Evolutionary conservation across 2,888 invertebrate species (phyloP).

Genomic region (Phortica magna): DNA sequence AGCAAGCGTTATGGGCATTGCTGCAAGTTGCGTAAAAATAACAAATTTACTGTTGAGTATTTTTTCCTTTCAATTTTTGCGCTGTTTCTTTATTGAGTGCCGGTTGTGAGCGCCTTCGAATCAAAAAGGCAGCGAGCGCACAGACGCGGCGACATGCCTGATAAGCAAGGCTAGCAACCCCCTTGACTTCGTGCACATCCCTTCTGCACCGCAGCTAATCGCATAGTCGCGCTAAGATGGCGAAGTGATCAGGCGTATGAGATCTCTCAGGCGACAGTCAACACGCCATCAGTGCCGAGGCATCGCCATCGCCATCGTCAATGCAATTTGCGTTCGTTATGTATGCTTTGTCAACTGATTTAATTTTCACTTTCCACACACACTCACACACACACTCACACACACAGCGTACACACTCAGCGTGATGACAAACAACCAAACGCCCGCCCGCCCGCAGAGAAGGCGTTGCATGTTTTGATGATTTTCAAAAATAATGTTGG

Average conservation of each 20-base stretch:
- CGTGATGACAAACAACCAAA: not conserved
- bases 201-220: constrained; percentile 15
- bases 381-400: not conserved
- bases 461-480: constrained; percentile 59
- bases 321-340: constrained; percentile 52
- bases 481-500: constrained; percentile 35
- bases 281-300: constrained; percentile 10
- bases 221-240: constrained; percentile 46
- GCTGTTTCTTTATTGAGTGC: constrained; percentile 64
- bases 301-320: constrained; percentile 43
- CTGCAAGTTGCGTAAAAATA: not conserved
- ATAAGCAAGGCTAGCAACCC: not conserved
- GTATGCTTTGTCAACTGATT: constrained; percentile 69
- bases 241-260: constrained; percentile 50
- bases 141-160: too few species aligned
- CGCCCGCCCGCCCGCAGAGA: constrained; percentile 56
- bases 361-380: constrained; percentile 61
- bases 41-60: not conserved
- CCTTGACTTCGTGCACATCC: not conserved
- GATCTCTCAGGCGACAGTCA: constrained; percentile 7
- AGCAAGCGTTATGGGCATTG: not conserved
- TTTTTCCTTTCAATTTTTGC: not conserved
- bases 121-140: constrained; percentile 73
- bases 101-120: constrained; percentile 75
- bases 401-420: not conserved